These are phyloP conservation scores for cattle (Bos taurus) DNA, from an alignment of 2,113 vertebrate species.

Conservation along the genomic window ARS-UCD2.0 NC_037331.1:46507501-46508000, in stretches of 20 bases:
- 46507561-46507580: not conserved
- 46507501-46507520: not conserved
- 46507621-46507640: not conserved
- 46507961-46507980: not conserved
- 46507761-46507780: not conserved
- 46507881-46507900: not conserved
- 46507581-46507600: not conserved
- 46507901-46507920: not conserved
- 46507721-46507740: not conserved
- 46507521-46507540: not conserved
- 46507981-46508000: not conserved
- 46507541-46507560: not conserved
- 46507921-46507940: not conserved
- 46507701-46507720: not conserved
- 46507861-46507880: not conserved
- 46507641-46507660: not conserved
- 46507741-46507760: not conserved
- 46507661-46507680: not conserved
- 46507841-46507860: not conserved
- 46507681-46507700: not conserved
- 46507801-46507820: not conserved
- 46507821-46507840: not conserved
- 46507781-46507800: not conserved
- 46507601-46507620: not conserved
- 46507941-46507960: not conserved